Evolutionary conservation across 64 coral and sea anemone genomes (phyloP).

Genomic region (Stylophora pistillata): DNA sequence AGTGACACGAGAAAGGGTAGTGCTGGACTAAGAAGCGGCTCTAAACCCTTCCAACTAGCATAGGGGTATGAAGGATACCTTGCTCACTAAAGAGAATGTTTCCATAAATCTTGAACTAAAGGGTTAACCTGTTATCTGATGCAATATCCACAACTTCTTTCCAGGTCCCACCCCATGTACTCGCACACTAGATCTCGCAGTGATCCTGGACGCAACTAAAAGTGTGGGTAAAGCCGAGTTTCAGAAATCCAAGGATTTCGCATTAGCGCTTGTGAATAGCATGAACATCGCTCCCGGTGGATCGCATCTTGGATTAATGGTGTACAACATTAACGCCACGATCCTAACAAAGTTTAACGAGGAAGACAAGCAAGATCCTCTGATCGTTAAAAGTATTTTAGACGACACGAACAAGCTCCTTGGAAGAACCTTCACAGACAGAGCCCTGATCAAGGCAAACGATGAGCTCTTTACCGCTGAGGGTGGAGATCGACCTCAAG

Average conservation of each 20-base stretch:
- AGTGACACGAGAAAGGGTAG: no score
- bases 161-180: constrained; percentile 1
- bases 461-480: constrained; percentile 16
- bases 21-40: no score
- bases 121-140: neutral
- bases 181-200: neutral
- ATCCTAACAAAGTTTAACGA: neutral
- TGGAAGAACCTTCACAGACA: constrained; percentile 25
- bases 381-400: constrained; percentile 35
- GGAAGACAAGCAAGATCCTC: neutral
- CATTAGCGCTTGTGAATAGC: neutral
- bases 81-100: no score
- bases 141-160: neutral
- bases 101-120: no score
- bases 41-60: no score
- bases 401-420: neutral
- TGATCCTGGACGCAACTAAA: constrained; percentile 15
- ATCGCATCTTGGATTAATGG: neutral
- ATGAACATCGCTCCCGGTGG: neutral
- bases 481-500: constrained; percentile 14
- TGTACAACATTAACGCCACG: neutral
- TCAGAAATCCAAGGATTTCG: neutral
- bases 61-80: no score
- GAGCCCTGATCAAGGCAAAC: constrained; percentile 34
- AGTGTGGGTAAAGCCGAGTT: neutral